phyloP scores from a whole-genome alignment of 2,888 invertebrate species.

The Hypena proboscidalis region DNA sequence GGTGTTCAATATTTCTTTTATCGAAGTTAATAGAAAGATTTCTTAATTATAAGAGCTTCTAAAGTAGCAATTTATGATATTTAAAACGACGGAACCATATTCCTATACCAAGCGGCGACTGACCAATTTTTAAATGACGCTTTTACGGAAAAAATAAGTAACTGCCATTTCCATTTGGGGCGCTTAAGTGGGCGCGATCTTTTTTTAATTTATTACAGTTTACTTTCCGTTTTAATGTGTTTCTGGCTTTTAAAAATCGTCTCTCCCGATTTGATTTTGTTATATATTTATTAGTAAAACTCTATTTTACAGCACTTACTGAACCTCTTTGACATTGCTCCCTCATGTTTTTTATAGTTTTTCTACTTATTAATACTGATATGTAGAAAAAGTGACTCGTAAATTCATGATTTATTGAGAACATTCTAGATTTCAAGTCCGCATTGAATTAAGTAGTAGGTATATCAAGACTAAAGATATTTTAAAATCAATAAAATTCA shows the following conservation, averaged over 20 bases:
- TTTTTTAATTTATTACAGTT: constrained; percentile 65
- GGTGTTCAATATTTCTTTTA: no score
- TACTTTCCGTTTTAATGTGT: constrained; percentile 62
- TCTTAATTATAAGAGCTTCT: no score
- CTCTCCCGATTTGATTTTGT: constrained; percentile 42
- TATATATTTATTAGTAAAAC: constrained; percentile 41
- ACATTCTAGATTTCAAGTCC: no score
- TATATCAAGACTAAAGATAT: no score
- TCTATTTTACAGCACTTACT: constrained; percentile 29
- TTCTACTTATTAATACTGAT: constrained; percentile 2
- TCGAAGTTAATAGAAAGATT: no score
- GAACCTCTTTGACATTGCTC: constrained; percentile 25
- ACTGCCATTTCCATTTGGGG: constrained; percentile 68
- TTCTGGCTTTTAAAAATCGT: constrained; percentile 65
- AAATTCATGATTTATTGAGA: no score
- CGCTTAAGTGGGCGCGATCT: constrained; percentile 69
- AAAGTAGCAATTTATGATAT: constrained; percentile 4
- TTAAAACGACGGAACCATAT: constrained; percentile 32
- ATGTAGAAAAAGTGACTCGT: no score
- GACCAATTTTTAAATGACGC: constrained; percentile 71
- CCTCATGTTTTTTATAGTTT: constrained; percentile 21
- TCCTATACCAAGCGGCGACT: constrained; percentile 37
- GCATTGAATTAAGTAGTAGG: no score
- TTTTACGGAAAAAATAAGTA: constrained; percentile 74
- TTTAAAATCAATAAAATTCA: no score